Evolutionary conservation across 1,140 invertebrate genomes (phyloP).

Genomic region (Scaptomyza montana): DNA sequence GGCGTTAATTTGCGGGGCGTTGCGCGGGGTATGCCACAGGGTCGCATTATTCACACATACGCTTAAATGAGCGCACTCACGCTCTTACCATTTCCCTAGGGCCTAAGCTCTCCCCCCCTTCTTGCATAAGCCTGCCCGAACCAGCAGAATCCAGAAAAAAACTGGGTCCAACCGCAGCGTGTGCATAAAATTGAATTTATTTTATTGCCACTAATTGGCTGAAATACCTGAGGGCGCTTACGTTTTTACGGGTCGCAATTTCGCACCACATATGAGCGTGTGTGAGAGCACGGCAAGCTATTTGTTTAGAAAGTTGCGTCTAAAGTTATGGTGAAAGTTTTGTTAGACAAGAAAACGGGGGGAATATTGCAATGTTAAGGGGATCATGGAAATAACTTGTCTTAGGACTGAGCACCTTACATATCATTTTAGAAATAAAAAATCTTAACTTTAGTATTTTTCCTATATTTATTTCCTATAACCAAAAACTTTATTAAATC

Average conservation of each 20-base stretch:
- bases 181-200: constrained; percentile 82
- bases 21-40: constrained; percentile 49
- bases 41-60: constrained; percentile 79
- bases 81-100: constrained; percentile 4
- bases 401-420: no score
- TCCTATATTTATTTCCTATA: no score
- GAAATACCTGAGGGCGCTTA: constrained; percentile 73
- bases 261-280: neutral
- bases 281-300: neutral
- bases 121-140: neutral
- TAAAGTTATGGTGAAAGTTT: constrained; percentile 9
- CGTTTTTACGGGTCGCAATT: constrained; percentile 6
- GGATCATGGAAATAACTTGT: no score
- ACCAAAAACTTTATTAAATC: no score
- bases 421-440: no score
- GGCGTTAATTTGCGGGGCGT: constrained; percentile 71
- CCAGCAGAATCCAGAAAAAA: constrained; percentile 3
- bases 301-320: constrained; percentile 13
- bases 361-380: no score
- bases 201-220: constrained; percentile 83
- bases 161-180: constrained; percentile 44
- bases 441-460: no score
- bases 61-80: constrained; percentile 58
- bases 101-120: neutral
- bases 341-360: no score